Base-by-base conservation (phyloP, 1,140 invertebrate genomes). In the Stenopsyche tienmushanensis region DNA sequence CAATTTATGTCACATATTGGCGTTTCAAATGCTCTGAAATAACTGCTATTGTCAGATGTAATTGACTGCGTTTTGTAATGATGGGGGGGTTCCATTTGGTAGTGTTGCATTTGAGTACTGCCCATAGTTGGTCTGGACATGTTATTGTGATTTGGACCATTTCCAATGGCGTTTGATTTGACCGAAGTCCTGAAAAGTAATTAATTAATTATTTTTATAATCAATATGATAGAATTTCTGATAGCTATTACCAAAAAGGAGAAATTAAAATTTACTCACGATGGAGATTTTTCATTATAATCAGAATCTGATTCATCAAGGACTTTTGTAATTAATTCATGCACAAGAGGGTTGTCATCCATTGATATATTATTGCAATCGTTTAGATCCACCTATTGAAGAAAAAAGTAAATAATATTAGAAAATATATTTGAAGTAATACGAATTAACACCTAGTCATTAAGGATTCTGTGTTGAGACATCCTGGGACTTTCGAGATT, bases 311-410 rank as follows among this genome's bases (percentile, higher is more conserved):
- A 82, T 55, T 86, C 84, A 69, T 85, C 84, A 17, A 86, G 78
- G 70, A 85, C 83, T 71, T 86, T 86, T 24, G 83, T 84, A 69
- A 85, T 84, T 72, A 86, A 76, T 73, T 86, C 85, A 65, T 84
- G 83, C 45, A 86, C 83, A 82, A 86, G 83, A n/a, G 83, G 80
- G 70, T 83, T 85, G 69, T 84, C 83, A 64, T 84, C 78, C 77
- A 78, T 78, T 45, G 52, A 44, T 2, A 57, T 15, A 24, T 49
- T 62, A 18, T 25, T 42, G 15, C 21, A 24, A 13, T 66, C 64
- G 29, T 53, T 66, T 52, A 63, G 59, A 9, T 69, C 64, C 64
- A 71, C 77, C 79, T 68, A 76, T 73, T 18, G 3, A 15, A 47
- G 29, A 60, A 44, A 25, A 20, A 52, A 21, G 8, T 3, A 47